A percentile compares a stretch with the other conserved stretches of the same genome.
These are phyloP conservation scores for Macrochelys suwanniensis DNA, from an alignment of 2,797 vertebrate genomes.

Conservation along the genomic window DNA sequence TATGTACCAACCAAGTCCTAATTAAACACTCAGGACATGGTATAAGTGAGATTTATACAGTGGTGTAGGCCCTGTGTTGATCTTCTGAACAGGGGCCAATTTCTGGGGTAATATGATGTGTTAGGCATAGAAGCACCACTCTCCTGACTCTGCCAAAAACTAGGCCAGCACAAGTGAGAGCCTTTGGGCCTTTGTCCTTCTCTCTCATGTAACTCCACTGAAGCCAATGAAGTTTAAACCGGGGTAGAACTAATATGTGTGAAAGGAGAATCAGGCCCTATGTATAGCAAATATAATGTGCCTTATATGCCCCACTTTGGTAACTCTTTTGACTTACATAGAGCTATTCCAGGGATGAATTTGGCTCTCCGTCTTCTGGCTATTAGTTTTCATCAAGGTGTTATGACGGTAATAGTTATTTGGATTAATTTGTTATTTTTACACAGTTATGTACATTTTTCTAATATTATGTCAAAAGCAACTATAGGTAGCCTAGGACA, in stretches of 20 bases:
- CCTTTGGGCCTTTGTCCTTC: fast-evolving
- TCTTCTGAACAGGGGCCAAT: not conserved
- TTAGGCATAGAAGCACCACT: not conserved
- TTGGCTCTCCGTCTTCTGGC: not conserved
- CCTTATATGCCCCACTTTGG: not conserved
- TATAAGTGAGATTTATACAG: not conserved
- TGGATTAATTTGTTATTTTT: not conserved
- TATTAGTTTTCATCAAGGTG: not conserved
- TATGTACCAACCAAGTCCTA: not conserved
- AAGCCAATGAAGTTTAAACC: not conserved
- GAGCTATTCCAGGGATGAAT: not conserved
- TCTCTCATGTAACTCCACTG: not conserved
- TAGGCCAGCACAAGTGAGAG: not conserved
- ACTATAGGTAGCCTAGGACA: not conserved
- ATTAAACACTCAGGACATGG: not conserved
- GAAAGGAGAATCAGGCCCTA: not conserved
- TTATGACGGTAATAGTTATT: not conserved
- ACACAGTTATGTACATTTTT: fast-evolving
- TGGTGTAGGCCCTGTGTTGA: not conserved
- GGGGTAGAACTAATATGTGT: not conserved
- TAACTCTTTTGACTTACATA: not conserved
- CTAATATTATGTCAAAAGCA: fast-evolving
- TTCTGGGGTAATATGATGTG: not conserved
- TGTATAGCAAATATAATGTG: not conserved
- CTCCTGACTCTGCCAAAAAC: fast-evolving